A percentile compares a stretch with the other conserved stretches of the same genome.
These are phyloP conservation scores for Neodiprion pinetum DNA, from an alignment of 1,140 invertebrate species.

Conservation along the genomic window DNA sequence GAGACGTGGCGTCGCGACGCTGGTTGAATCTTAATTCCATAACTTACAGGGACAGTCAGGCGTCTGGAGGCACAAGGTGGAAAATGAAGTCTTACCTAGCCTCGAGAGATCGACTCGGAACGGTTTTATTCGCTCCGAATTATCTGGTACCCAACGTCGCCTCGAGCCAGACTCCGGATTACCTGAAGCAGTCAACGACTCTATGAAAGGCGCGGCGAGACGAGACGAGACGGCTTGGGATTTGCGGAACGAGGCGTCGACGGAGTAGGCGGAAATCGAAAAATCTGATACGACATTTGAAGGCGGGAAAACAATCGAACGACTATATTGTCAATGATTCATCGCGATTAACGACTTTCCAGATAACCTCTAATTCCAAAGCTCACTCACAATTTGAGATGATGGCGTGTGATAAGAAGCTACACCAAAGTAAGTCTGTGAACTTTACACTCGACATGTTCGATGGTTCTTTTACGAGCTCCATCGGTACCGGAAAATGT, in stretches of 20 bases:
- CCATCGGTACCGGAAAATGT: not conserved
- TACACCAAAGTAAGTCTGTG: not conserved
- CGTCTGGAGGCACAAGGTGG: not conserved
- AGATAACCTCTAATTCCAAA: not conserved
- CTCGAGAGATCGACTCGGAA: not conserved
- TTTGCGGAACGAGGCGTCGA: not conserved
- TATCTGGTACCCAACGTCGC: not conserved
- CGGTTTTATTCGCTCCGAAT: conserved; percentile 4
- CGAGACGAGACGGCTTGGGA: not conserved
- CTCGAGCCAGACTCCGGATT: not conserved
- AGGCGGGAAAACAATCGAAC: not conserved
- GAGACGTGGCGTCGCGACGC: not conserved
- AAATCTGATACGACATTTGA: not conserved
- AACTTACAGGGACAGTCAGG: not conserved
- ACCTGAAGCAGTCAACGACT: not conserved
- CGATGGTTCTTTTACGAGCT: not conserved
- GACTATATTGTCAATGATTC: not conserved
- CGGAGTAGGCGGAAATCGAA: not conserved
- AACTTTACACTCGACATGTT: not conserved
- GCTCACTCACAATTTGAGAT: too few relatives aligned
- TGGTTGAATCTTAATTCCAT: conserved; percentile 5
- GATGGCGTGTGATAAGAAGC: too few relatives aligned
- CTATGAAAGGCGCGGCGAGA: not conserved
- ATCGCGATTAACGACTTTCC: not conserved
- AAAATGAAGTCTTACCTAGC: conserved; percentile 1